Conservation (phyloP, 2,888 invertebrate species). For the Drosophila merina region DNA sequence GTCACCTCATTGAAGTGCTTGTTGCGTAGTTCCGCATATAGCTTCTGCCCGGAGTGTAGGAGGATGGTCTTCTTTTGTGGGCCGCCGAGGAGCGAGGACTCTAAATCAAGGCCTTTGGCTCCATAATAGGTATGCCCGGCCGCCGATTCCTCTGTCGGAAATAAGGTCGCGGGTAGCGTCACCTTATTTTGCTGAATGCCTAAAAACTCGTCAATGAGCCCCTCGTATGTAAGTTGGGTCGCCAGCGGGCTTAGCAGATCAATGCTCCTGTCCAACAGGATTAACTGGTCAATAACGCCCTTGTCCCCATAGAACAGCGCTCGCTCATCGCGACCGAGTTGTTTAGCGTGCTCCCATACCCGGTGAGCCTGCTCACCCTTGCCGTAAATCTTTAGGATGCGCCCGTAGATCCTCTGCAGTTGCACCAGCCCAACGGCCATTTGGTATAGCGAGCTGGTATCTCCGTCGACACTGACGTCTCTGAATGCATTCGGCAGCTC, state of each 20-base stretch:
- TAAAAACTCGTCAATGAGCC: slow-evolving; percentile 97
- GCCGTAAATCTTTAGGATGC: slow-evolving; percentile 94
- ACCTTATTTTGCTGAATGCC: slow-evolving; percentile 93
- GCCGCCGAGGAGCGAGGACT: slow-evolving; percentile 58
- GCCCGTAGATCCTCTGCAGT: slow-evolving; percentile 94
- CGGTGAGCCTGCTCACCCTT: slow-evolving; percentile 95
- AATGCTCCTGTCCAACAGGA: slow-evolving; percentile 94
- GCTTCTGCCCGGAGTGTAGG: slow-evolving; percentile 94
- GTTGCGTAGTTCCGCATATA: slow-evolving; percentile 95
- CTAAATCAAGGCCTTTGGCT: slow-evolving; percentile 46
- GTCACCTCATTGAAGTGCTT: slow-evolving; percentile 97
- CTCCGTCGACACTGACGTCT: slow-evolving; percentile 94
- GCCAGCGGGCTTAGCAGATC: slow-evolving; percentile 96
- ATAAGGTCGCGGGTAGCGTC: slow-evolving; percentile 93
- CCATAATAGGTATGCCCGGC: neutral
- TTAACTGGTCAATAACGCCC: slow-evolving; percentile 92
- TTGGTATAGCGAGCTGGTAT: slow-evolving; percentile 94
- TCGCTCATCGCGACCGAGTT: slow-evolving; percentile 88
- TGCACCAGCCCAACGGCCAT: slow-evolving; percentile 94
- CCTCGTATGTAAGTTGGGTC: slow-evolving; percentile 98
- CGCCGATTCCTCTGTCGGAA: slow-evolving; percentile 84
- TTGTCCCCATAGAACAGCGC: slow-evolving; percentile 85
- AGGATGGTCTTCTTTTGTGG: slow-evolving; percentile 90
- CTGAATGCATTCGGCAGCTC: slow-evolving; percentile 92
- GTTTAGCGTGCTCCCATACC: slow-evolving; percentile 93